These are phyloP conservation scores for Lates japonicus DNA, from an alignment of 2,797 vertebrate genomes.

Conservation along the genomic window DNA sequence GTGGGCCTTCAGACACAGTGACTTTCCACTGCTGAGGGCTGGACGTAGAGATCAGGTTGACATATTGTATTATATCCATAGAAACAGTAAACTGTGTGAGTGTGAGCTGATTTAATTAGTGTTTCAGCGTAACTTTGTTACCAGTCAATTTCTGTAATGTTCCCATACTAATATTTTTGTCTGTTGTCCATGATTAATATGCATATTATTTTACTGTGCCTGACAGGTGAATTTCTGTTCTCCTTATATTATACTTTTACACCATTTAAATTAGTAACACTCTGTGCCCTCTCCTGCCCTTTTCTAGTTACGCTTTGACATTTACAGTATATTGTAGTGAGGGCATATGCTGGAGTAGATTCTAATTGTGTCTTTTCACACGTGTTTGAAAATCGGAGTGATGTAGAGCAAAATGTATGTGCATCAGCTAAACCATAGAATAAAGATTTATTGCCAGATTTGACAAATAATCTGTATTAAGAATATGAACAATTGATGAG, in stretches of 20 bases:
- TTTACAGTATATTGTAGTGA: neutral
- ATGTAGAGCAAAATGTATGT: neutral
- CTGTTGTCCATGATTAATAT: neutral
- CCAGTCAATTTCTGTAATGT: neutral
- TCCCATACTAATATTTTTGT: neutral
- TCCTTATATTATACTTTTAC: neutral
- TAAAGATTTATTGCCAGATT: neutral
- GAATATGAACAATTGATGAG: neutral
- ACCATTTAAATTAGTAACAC: neutral
- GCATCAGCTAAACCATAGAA: neutral
- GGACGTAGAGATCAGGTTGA: slow-evolving; percentile 8
- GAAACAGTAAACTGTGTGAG: neutral
- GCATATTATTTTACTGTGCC: neutral
- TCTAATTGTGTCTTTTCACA: neutral
- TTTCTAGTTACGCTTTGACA: neutral
- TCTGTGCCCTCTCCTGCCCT: neutral
- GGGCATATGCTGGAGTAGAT: neutral
- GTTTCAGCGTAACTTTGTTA: neutral
- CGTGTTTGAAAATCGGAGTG: neutral
- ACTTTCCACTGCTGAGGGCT: slow-evolving; percentile 6
- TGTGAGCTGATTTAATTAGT: slow-evolving; percentile 10
- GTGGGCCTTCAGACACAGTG: neutral
- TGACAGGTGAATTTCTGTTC: too few relatives aligned
- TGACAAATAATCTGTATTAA: slow-evolving; percentile 12
- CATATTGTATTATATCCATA: slow-evolving; percentile 4